These are phyloP conservation scores for Stigmatopora argus DNA, from an alignment of 2,113 vertebrate genomes.

Conservation along the genomic window DNA sequence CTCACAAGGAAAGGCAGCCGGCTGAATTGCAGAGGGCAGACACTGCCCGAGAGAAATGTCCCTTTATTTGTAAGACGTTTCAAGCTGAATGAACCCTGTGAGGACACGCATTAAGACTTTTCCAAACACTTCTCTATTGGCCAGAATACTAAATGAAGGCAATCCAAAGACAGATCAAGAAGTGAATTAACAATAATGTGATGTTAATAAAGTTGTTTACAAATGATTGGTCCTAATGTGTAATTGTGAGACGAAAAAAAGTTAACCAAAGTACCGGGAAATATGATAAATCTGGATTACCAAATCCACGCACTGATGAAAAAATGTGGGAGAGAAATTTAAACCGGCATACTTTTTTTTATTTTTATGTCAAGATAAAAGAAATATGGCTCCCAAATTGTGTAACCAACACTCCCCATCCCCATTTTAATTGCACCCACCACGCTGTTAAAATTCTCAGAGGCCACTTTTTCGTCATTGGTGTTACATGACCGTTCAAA, in stretches of 20 bases:
- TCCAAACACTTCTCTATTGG: not conserved
- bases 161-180: not conserved
- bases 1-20: constrained; percentile 34
- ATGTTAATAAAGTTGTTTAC: constrained; percentile 62
- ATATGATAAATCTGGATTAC: constrained; percentile 20
- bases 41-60: constrained; percentile 17
- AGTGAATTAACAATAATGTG: constrained; percentile 13
- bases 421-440: not conserved
- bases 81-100: constrained; percentile 15
- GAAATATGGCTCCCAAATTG: not conserved
- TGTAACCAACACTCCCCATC: not conserved
- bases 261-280: constrained; percentile 30
- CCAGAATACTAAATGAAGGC: not conserved
- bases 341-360: not conserved
- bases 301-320: constrained; percentile 3
- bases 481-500: not conserved
- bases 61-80: constrained; percentile 22
- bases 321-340: constrained; percentile 6
- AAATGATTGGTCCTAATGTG: constrained; percentile 50
- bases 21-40: constrained; percentile 18
- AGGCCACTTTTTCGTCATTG: not conserved
- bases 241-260: constrained; percentile 40
- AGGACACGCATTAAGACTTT: constrained; percentile 4
- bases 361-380: not conserved
- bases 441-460: not conserved